Evolutionary conservation across 1,140 invertebrate species (phyloP).

Genomic region (Camponotus pennsylvanicus): DNA sequence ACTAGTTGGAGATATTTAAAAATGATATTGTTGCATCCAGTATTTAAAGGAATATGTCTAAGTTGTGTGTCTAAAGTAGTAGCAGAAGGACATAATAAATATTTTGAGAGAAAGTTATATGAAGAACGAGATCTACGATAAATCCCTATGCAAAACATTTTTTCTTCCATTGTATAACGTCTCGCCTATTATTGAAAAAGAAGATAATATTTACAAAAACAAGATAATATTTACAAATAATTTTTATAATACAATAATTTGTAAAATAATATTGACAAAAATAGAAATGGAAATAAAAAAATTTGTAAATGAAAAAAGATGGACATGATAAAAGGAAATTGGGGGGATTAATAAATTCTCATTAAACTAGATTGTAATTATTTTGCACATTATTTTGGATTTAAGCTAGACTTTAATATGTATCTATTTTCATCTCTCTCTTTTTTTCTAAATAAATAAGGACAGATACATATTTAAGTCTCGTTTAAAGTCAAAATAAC

Average conservation of each 20-base stretch:
- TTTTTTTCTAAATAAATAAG: no score
- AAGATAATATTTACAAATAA: neutral
- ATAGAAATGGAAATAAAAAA: no score
- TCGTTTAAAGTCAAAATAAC: no score
- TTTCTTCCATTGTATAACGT: constrained; percentile 5
- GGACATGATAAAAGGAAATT: neutral
- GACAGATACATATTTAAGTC: no score
- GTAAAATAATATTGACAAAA: neutral
- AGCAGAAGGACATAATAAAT: neutral
- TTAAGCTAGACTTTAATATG: no score
- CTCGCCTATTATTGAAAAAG: neutral
- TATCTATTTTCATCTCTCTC: no score
- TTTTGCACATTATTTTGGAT: no score
- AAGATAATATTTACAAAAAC: neutral
- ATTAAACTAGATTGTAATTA: no score
- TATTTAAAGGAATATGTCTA: neutral
- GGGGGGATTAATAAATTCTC: no score
- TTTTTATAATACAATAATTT: neutral
- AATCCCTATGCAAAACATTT: constrained; percentile 15
- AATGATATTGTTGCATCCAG: neutral
- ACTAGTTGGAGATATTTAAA: neutral
- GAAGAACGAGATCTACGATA: neutral
- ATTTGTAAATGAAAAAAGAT: neutral
- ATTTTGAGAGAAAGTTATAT: neutral
- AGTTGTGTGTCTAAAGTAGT: neutral